phyloP scores from a whole-genome alignment of 2,113 vertebrate genomes.

The Pao palembangensis region DNA sequence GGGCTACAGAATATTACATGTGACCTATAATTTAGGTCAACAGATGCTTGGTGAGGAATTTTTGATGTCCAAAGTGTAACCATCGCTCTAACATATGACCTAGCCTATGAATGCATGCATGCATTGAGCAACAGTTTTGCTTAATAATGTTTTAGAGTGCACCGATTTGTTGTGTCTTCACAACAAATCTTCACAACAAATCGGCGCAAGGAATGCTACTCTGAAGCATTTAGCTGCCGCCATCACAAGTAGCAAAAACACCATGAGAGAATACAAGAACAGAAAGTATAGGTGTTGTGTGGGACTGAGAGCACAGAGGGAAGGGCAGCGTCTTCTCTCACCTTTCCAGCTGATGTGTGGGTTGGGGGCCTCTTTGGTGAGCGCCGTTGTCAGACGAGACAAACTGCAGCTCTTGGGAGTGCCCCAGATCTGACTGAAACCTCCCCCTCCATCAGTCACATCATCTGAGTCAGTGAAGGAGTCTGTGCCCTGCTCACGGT shows the following conservation, averaged over 20 bases:
- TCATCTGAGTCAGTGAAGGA: conserved; percentile 70
- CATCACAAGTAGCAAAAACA: neutral
- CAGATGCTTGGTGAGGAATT: too few relatives aligned
- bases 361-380: conserved; percentile 82
- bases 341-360: conserved; percentile 69
- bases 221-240: too few relatives aligned
- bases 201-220: too few relatives aligned
- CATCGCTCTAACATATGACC: too few relatives aligned
- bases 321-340: conserved; percentile 54
- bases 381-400: conserved; percentile 91
- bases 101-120: too few relatives aligned
- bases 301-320: conserved; percentile 18
- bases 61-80: too few relatives aligned
- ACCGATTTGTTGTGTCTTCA: too few relatives aligned
- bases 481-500: conserved; percentile 71
- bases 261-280: neutral
- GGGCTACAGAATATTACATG: too few relatives aligned
- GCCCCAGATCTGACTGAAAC: conserved; percentile 88
- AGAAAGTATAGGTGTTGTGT: conserved; percentile 3
- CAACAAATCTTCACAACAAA: too few relatives aligned
- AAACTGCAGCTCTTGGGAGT: conserved; percentile 88
- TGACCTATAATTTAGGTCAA: too few relatives aligned
- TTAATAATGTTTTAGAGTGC: too few relatives aligned
- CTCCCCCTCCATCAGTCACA: conserved; percentile 75
- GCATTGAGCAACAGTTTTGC: too few relatives aligned